Percentiles rank a stretch among this genome's conserved stretches.
Evolutionary conservation across 2,888 invertebrate genomes (phyloP).

Genomic region (Pantelozetes paolii): DNA sequence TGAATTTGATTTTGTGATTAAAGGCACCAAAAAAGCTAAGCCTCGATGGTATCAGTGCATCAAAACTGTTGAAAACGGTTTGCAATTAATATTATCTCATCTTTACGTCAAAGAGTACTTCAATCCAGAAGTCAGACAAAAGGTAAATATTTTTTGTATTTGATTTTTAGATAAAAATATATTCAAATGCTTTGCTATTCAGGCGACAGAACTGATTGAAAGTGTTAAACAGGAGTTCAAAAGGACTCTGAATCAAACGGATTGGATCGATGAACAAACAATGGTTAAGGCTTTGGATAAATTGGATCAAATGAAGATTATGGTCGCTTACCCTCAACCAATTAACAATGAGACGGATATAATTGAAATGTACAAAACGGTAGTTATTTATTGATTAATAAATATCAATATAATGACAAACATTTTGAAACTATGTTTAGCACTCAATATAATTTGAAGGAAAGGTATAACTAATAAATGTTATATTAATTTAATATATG

Average conservation of each 20-base stretch:
- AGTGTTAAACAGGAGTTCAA: slow-evolving; percentile 77
- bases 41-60: slow-evolving; percentile 88
- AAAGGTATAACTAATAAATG: too few relatives aligned
- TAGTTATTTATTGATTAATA: slow-evolving; percentile 23
- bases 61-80: slow-evolving; percentile 54
- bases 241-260: slow-evolving; percentile 68
- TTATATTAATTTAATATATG: too few relatives aligned
- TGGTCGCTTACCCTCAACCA: slow-evolving; percentile 47
- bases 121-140: slow-evolving; percentile 74
- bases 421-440: neutral
- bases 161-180: neutral
- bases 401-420: neutral
- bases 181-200: slow-evolving; percentile 57
- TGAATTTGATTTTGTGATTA: slow-evolving; percentile 71
- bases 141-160: slow-evolving; percentile 50
- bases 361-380: slow-evolving; percentile 42
- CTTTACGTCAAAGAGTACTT: slow-evolving; percentile 82
- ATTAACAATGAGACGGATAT: slow-evolving; percentile 44
- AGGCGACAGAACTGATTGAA: slow-evolving; percentile 67
- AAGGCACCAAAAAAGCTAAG: slow-evolving; percentile 62
- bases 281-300: slow-evolving; percentile 49
- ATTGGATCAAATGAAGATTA: slow-evolving; percentile 43
- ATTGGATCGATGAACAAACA: slow-evolving; percentile 89
- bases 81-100: slow-evolving; percentile 54
- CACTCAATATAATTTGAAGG: too few relatives aligned